Evolutionary conservation across 2,113 vertebrate genomes (phyloP).

Genomic region (Channa argus): DNA sequence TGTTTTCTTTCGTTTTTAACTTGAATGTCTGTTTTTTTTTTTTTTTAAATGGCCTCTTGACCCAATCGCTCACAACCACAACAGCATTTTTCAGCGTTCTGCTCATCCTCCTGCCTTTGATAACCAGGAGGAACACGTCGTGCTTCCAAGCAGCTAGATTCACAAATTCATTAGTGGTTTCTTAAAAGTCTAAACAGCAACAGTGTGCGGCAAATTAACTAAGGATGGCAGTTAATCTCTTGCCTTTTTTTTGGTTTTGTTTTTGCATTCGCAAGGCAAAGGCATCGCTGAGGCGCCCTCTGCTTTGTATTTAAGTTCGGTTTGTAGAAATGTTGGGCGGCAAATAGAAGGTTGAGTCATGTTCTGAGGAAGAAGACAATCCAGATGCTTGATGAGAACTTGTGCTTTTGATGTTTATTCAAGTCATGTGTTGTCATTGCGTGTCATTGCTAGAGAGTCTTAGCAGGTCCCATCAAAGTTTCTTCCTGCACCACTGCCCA

Average conservation of each 20-base stretch:
- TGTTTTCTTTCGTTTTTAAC: not conserved
- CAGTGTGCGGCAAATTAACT: slow-evolving; percentile 21
- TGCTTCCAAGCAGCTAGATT: slow-evolving; percentile 57
- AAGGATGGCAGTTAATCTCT: slow-evolving; percentile 47
- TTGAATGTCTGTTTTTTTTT: slow-evolving; percentile 2
- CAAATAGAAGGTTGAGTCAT: slow-evolving; percentile 32
- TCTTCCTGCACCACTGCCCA: not conserved
- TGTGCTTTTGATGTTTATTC: slow-evolving; percentile 9
- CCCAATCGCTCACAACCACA: slow-evolving; percentile 14
- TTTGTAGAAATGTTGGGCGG: slow-evolving; percentile 24
- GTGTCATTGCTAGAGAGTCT: slow-evolving; percentile 10
- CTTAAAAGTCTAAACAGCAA: slow-evolving; percentile 31
- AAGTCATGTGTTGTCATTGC: slow-evolving; percentile 24
- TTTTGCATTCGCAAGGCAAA: not conserved
- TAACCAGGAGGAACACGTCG: slow-evolving; percentile 44
- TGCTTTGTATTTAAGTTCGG: slow-evolving; percentile 43
- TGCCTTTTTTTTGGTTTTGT: slow-evolving; percentile 1
- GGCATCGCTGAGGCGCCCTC: slow-evolving; percentile 7
- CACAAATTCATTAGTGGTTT: slow-evolving; percentile 47
- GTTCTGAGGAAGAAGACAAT: slow-evolving; percentile 25
- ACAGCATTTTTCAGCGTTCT: not conserved
- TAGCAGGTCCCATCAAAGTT: not conserved
- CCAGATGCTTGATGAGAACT: slow-evolving; percentile 12
- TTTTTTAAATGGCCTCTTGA: slow-evolving; percentile 19
- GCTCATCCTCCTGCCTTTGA: slow-evolving; percentile 36